Evolutionary conservation across 2,797 vertebrate genomes (phyloP).

Genomic region (Miichthys miiuy): DNA sequence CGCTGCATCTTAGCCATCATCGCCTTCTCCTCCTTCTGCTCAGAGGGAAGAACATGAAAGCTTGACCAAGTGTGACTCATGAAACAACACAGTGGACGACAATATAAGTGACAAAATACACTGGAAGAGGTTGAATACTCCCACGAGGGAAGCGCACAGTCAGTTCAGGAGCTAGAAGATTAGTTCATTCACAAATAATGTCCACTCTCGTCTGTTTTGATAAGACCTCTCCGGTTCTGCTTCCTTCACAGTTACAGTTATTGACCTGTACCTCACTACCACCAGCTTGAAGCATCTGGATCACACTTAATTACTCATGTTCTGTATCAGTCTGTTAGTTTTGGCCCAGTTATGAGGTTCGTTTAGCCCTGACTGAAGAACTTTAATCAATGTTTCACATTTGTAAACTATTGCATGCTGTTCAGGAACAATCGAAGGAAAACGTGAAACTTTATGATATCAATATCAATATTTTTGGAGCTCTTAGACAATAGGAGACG

Average conservation of each 20-base stretch:
- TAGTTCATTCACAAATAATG: conserved; percentile 48
- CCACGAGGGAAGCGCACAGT: background rate
- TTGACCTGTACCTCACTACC: background rate
- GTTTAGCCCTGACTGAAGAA: background rate
- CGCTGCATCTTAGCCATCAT: conserved; percentile 96
- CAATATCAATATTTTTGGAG: too few species aligned
- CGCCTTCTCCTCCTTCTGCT: conserved; percentile 96
- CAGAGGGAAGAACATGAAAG: conserved; percentile 47
- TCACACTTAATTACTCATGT: background rate
- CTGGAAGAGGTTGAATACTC: conserved; percentile 14
- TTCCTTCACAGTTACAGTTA: conserved; percentile 2
- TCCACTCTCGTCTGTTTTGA: conserved; percentile 8
- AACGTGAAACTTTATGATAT: background rate
- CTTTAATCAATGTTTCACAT: background rate
- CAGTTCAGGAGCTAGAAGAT: conserved; percentile 17
- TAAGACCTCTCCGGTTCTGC: background rate
- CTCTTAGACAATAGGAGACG: too few species aligned
- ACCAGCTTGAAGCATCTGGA: background rate
- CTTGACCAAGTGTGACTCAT: conserved; percentile 60
- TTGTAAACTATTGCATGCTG: background rate
- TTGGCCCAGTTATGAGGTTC: too few species aligned
- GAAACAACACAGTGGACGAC: conserved; percentile 35
- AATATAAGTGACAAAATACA: conserved; percentile 24
- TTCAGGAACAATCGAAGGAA: background rate
- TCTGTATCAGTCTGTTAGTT: background rate